These are phyloP conservation scores for Microchirus variegatus DNA, from an alignment of 2,797 vertebrate species.

Conservation along the genomic window DNA sequence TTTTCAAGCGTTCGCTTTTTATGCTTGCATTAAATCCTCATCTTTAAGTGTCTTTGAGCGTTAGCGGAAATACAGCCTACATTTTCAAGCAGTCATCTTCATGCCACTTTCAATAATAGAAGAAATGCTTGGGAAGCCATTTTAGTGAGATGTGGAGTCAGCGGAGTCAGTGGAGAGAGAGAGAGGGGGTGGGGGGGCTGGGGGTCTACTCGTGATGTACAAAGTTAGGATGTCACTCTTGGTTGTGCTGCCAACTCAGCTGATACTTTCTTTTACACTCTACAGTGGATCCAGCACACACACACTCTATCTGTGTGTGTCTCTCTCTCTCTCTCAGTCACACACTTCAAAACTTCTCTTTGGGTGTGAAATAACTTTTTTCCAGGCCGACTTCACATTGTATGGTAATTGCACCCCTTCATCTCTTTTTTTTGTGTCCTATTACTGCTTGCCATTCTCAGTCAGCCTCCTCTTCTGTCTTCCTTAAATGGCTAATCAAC, in stretches of 20 bases:
- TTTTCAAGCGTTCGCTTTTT: constrained; percentile 20
- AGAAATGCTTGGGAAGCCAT: constrained; percentile 46
- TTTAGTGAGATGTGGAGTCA: constrained; percentile 59
- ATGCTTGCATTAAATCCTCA: constrained; percentile 20
- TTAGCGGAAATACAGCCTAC: constrained; percentile 28
- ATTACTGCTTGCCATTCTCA: constrained; percentile 31
- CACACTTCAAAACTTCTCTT: constrained; percentile 49
- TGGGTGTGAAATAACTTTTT: constrained; percentile 67
- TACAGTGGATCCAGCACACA: constrained; percentile 26
- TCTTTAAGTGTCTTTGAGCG: constrained; percentile 22
- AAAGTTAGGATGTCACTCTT: constrained; percentile 67
- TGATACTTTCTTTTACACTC: constrained; percentile 58
- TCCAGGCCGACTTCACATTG: constrained; percentile 46
- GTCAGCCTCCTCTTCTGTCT: constrained; percentile 35
- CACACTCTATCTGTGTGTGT: neutral
- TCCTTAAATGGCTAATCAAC: constrained; percentile 47
- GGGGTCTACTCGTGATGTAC: constrained; percentile 42
- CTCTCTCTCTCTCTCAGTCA: constrained; percentile 25
- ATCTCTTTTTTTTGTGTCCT: constrained; percentile 7
- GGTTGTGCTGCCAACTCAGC: constrained; percentile 68
- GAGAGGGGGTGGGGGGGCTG: neutral
- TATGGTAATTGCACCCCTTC: constrained; percentile 57
- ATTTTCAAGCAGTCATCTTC: constrained; percentile 55
- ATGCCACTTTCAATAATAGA: constrained; percentile 58
- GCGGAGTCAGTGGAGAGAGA: constrained; percentile 15